These are phyloP conservation scores for Gastrophryne carolinensis DNA, from an alignment of 2,797 vertebrate species.

Conservation along the genomic window DNA sequence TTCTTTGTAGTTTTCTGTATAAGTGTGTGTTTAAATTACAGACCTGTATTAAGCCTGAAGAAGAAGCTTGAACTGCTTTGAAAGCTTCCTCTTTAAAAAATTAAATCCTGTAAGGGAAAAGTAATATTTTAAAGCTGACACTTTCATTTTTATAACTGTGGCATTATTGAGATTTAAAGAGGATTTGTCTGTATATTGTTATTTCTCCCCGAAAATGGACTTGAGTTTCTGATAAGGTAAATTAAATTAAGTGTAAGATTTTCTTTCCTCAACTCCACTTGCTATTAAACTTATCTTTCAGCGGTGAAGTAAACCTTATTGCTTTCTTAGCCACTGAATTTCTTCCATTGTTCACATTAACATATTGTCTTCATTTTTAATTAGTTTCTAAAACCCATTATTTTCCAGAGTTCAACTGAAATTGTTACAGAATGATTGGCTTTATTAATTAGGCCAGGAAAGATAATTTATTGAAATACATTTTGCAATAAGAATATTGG, in stretches of 20 bases:
- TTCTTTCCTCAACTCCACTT: not conserved
- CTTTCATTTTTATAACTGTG: too few species aligned
- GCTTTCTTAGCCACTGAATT: not conserved
- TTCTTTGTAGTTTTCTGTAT: too few species aligned
- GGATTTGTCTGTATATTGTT: not conserved
- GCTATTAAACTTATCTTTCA: conserved; percentile 1
- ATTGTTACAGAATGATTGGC: not conserved
- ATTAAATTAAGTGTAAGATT: conserved; percentile 1
- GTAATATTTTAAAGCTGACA: too few species aligned
- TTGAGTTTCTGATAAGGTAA: conserved; percentile 1
- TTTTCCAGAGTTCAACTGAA: not conserved
- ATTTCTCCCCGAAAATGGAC: not conserved
- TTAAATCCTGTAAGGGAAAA: too few species aligned
- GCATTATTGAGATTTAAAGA: not conserved
- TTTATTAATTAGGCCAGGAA: not conserved
- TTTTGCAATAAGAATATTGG: not conserved
- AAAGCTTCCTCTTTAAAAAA: too few species aligned
- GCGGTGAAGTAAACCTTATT: not conserved
- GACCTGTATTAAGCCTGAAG: too few species aligned
- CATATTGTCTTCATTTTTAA: conserved; percentile 3
- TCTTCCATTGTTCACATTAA: not conserved
- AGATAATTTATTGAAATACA: not conserved
- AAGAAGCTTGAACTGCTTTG: too few species aligned
- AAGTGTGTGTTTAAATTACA: too few species aligned
- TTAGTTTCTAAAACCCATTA: conserved; percentile 1